Evolutionary conservation across 2,113 vertebrate genomes (phyloP), one percentile per base, ranked within the genome.

Genomic region (Boleophthalmus pectinirostris): DNA sequence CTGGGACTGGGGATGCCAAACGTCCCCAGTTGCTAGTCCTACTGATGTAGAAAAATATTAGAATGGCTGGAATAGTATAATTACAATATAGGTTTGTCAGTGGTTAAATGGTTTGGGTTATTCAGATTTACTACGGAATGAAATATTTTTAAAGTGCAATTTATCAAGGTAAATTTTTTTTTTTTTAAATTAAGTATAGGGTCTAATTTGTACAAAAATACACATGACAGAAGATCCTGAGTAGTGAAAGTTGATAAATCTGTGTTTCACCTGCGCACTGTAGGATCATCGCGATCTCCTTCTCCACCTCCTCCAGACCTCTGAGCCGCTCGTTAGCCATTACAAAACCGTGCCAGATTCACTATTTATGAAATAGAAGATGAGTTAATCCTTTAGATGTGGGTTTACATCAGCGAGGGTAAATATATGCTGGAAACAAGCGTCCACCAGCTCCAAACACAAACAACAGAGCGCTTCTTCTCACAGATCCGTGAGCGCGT

Each of bases 261-360:
- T 1, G 18, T 9, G 45, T 64, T 85, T 80, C n/a, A 94, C 94
- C 94, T 9, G 93, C 94, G 45, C 92, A 93, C 77, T 94, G 94
- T 5, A 95, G 86, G 35, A 90, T 85, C 68, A 77, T 84, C 0
- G 92, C 93, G 12, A 95, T 94, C 81, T 95, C 93, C 73, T 93
- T 94, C 82, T 95, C 94, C 47, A 93, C 93, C 0, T 94, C 94
- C 88, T 95, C 94, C 74, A 95, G 82, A 23, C 85, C 85, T 66
- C 92, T 63, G 2, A 95, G 88, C 15, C 94, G 75, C 72, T 95
- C 94, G 10, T 94, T 95, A 0, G 94, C 93, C 94, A 94, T 94
- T 29, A 35, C 9, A 1, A 7, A n/a, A 13, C 13, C 56, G 9
- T 20, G 1, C 54, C 3, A 45, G 33, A 23, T 25, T 33, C 60